These are phyloP conservation scores for Neoarius graeffei DNA, from an alignment of 2,113 vertebrate species.

Conservation along the genomic window DNA sequence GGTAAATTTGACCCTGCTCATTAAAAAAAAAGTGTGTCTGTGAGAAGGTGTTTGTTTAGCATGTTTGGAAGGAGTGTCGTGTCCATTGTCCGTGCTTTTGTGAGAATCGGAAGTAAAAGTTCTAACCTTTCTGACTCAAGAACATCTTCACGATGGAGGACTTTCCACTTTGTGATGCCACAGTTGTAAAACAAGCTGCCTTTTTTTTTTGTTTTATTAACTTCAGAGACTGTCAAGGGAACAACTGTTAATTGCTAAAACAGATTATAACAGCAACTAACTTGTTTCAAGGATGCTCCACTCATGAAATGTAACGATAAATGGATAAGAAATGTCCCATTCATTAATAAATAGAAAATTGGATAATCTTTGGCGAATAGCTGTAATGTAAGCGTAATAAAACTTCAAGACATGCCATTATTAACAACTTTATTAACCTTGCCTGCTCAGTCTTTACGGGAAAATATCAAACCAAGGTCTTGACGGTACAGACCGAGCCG, in stretches of 20 bases:
- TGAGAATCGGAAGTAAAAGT: not conserved
- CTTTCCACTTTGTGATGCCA: too few species aligned
- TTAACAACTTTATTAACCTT: too few species aligned
- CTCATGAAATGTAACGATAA: not conserved
- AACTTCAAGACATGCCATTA: not conserved
- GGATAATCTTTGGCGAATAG: not conserved
- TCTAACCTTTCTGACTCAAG: too few species aligned
- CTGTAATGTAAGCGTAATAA: not conserved
- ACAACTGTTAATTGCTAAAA: too few species aligned
- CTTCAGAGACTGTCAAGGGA: too few species aligned
- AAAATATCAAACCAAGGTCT: too few species aligned
- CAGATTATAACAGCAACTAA: not conserved
- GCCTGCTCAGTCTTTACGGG: too few species aligned
- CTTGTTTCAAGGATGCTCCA: not conserved
- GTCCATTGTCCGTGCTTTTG: not conserved
- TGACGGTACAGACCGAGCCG: too few species aligned
- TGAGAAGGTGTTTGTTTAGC: not conserved
- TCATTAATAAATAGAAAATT: not conserved
- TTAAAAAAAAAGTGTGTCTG: not conserved
- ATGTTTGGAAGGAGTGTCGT: not conserved
- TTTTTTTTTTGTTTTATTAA: too few species aligned
- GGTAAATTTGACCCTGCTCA: not conserved
- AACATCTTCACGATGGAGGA: too few species aligned
- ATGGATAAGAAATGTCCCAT: not conserved
- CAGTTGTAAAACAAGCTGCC: too few species aligned